Evolutionary conservation across 2,113 vertebrate genomes (phyloP).

Genomic region (Tretioscincus oriximinensis): DNA sequence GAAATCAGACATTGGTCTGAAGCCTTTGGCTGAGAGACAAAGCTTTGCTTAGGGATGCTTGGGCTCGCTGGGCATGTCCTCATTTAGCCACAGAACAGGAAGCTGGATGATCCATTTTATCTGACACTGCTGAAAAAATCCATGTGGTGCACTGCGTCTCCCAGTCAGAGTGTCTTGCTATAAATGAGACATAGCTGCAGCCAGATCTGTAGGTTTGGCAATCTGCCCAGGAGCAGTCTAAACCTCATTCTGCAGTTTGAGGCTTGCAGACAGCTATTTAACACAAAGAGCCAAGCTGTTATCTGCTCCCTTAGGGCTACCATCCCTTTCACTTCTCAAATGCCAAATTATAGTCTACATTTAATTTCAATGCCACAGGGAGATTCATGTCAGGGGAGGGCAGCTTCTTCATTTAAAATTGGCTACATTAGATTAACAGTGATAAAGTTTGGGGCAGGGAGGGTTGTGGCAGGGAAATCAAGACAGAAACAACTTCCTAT

Average conservation of each 20-base stretch:
- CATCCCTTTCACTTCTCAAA: slow-evolving; percentile 72
- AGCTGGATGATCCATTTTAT: slow-evolving; percentile 24
- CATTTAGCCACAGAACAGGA: slow-evolving; percentile 28
- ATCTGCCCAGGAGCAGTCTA: slow-evolving; percentile 52
- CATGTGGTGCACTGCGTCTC: slow-evolving; percentile 26
- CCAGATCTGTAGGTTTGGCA: slow-evolving; percentile 55
- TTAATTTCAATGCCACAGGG: slow-evolving; percentile 68
- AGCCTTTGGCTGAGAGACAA: background rate
- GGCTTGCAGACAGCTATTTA: slow-evolving; percentile 71
- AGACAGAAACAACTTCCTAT: background rate
- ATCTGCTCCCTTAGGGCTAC: slow-evolving; percentile 73
- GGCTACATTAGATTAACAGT: slow-evolving; percentile 53
- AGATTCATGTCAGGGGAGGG: slow-evolving; percentile 66
- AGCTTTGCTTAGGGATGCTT: background rate
- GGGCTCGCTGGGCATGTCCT: slow-evolving; percentile 5
- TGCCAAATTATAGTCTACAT: slow-evolving; percentile 72
- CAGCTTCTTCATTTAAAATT: slow-evolving; percentile 66
- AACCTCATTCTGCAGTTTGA: slow-evolving; percentile 65
- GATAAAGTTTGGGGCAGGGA: slow-evolving; percentile 28
- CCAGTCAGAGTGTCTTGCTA: slow-evolving; percentile 41
- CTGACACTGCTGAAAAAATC: slow-evolving; percentile 1
- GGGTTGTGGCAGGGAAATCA: slow-evolving; percentile 7
- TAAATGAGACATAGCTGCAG: slow-evolving; percentile 48
- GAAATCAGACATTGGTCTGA: slow-evolving; percentile 18
- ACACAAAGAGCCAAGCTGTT: slow-evolving; percentile 72